Evolutionary conservation across 2,888 invertebrate species (phyloP).

Genomic region (Xylophagus ater): DNA sequence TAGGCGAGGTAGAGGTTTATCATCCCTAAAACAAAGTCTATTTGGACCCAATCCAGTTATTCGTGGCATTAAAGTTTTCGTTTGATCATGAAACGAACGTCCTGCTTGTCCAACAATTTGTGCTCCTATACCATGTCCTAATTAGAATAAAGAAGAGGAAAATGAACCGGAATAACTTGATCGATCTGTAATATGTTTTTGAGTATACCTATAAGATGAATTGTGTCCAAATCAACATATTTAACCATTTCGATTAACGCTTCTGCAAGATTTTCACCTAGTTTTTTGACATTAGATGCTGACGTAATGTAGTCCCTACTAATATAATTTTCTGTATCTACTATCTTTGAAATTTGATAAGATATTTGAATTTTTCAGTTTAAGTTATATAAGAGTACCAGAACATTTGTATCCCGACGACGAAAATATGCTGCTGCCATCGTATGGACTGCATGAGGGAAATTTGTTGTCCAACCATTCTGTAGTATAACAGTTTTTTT

Average conservation of each 20-base stretch:
- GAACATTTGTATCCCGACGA: constrained; percentile 33
- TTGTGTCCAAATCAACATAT: constrained; percentile 9
- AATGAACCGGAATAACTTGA: no score
- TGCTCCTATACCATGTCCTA: constrained; percentile 16
- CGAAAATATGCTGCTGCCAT: constrained; percentile 30
- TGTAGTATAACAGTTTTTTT: constrained; percentile 32
- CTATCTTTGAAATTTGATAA: no score
- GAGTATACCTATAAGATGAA: constrained; percentile 15
- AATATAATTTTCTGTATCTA: constrained; percentile 13
- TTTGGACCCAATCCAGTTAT: constrained; percentile 12
- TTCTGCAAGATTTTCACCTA: constrained; percentile 11
- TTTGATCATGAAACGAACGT: constrained; percentile 3
- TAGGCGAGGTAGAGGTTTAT: no score
- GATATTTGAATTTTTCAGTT: no score
- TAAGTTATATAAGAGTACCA: no score
- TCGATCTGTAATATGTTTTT: no score
- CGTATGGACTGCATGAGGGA: constrained; percentile 27
- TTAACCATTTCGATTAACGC: constrained; percentile 9
- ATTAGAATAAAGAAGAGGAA: constrained; percentile 11
- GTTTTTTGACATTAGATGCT: constrained; percentile 16
- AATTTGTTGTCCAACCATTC: constrained; percentile 34
- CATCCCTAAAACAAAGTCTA: constrained; percentile 17
- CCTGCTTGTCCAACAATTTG: constrained; percentile 8
- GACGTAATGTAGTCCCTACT: constrained; percentile 16
- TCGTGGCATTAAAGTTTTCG: constrained; percentile 7